Conservation (phyloP, 2,888 invertebrate species). For the Muschampia plurimacula region DNA sequence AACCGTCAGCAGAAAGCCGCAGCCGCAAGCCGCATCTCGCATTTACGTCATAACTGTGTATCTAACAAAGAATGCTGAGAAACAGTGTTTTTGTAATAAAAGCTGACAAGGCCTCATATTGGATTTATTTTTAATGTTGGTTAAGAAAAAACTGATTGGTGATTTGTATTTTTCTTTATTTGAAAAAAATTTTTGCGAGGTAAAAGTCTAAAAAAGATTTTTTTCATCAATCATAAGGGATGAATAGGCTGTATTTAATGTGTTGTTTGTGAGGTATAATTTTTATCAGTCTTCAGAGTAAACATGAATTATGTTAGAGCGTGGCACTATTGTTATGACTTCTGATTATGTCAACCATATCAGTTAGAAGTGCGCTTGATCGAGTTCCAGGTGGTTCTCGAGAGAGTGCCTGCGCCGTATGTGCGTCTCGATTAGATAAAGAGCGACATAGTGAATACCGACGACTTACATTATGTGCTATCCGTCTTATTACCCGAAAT, state of each 20-base stretch:
- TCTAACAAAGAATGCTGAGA: not conserved
- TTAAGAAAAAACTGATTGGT: slow-evolving; percentile 3
- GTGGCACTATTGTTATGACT: too few species aligned
- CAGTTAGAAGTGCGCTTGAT: too few species aligned
- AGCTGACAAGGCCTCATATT: slow-evolving; percentile 3
- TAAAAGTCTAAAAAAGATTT: not conserved
- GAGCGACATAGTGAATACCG: too few species aligned
- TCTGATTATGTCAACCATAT: too few species aligned
- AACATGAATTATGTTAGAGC: too few species aligned
- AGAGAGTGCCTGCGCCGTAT: too few species aligned
- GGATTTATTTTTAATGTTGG: slow-evolving; percentile 10
- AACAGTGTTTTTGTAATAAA: slow-evolving; percentile 19
- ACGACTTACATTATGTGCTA: too few species aligned
- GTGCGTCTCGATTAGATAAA: too few species aligned
- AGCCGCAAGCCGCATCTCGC: slow-evolving; percentile 8
- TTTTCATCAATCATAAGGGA: not conserved
- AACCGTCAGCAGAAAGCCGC: not conserved
- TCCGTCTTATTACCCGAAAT: too few species aligned
- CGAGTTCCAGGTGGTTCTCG: too few species aligned
- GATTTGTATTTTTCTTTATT: not conserved
- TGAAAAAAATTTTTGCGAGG: not conserved
- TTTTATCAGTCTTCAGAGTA: too few species aligned
- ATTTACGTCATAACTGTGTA: not conserved
- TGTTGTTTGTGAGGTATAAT: not conserved
- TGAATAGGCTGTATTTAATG: not conserved